Evolutionary conservation across 92 coral and sea anemone species (phyloP).

Genomic region (Parazoanthus swiftii): DNA sequence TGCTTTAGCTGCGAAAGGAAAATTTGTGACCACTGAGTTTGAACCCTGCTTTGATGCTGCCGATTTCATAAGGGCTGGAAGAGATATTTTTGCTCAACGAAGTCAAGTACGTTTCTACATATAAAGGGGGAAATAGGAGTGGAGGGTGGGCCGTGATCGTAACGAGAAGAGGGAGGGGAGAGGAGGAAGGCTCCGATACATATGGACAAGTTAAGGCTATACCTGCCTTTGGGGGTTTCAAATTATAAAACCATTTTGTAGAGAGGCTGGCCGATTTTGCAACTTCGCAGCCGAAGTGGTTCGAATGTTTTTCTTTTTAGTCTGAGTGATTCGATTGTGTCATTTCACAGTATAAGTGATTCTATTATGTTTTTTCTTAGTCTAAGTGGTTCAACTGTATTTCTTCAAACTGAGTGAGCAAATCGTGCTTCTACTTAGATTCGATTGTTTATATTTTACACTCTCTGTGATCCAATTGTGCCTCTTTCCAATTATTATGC

Average conservation of each 20-base stretch:
- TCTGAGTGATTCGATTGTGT: not conserved
- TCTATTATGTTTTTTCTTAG: no score
- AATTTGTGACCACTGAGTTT: constrained; percentile 59
- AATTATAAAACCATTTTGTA: no score
- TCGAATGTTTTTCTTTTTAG: not conserved
- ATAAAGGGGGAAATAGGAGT: not conserved
- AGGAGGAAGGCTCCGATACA: not conserved
- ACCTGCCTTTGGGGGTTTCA: no score
- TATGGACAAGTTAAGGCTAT: not conserved
- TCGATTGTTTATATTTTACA: no score
- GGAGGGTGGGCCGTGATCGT: not conserved
- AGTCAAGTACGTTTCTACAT: constrained; percentile 53
- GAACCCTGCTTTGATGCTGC: constrained; percentile 80
- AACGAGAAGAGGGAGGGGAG: not conserved
- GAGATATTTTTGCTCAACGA: constrained; percentile 68
- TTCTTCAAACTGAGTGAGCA: no score
- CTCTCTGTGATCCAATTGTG: no score
- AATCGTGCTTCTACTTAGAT: no score
- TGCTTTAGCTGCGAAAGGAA: constrained; percentile 30
- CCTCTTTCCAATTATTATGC: no score
- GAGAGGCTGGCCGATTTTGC: no score
- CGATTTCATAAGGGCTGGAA: constrained; percentile 67
- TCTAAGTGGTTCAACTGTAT: not conserved
- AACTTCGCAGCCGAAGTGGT: no score
- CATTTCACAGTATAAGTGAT: not conserved